These are phyloP conservation scores for Bos indicus DNA, from an alignment of 2,113 vertebrate genomes.

Conservation along the genomic window DNA sequence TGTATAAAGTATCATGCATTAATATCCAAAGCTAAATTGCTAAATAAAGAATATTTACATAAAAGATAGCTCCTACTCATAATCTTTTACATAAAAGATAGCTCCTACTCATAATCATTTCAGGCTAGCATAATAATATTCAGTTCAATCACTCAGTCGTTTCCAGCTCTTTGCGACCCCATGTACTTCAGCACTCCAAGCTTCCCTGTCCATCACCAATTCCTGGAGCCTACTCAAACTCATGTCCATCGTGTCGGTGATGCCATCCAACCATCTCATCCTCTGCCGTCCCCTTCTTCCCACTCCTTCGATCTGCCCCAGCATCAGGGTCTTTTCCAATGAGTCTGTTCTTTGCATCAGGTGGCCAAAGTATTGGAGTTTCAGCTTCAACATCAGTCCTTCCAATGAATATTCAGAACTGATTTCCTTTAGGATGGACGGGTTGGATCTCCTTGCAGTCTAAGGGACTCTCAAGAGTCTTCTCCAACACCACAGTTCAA, in stretches of 20 bases:
- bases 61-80: background rate
- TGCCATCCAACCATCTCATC: background rate
- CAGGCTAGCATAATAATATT: background rate
- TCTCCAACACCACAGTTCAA: background rate
- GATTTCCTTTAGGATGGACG: background rate
- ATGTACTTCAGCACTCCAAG: background rate
- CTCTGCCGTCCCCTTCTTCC: background rate
- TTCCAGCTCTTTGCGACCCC: background rate
- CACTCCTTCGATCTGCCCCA: background rate
- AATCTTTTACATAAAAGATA: conserved; percentile 31
- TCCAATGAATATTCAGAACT: background rate
- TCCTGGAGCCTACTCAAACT: background rate
- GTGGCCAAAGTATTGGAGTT: background rate
- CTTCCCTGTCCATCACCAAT: background rate
- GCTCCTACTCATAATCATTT: background rate
- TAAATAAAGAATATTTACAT: conserved; percentile 5
- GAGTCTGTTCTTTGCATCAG: background rate
- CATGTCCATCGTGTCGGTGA: fast-evolving
- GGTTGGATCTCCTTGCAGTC: background rate
- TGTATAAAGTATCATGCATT: background rate
- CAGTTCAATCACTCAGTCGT: background rate
- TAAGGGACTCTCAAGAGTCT: background rate
- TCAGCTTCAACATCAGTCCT: background rate
- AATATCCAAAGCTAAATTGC: background rate
- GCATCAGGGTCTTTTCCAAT: background rate